Base-by-base conservation (phyloP, 2,113 vertebrate species). In the Dicentrarchus labrax region DNA sequence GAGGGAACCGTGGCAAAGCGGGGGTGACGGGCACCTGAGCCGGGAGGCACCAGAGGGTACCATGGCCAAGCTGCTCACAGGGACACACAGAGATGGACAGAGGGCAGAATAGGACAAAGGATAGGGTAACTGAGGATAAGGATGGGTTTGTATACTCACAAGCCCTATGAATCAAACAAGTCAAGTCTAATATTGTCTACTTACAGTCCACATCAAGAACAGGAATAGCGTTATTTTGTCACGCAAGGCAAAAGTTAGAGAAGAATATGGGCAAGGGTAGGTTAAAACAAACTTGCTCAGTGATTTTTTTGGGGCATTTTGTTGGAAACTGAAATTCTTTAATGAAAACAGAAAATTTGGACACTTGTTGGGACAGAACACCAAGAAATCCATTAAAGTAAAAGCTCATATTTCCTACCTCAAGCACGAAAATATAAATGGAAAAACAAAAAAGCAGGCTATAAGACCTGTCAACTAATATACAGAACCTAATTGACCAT, bases 21-120 rank as follows among this genome's bases (percentile, higher is more conserved):
- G 88, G 95, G 93, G 95, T 95, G 96, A 94, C 91, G 94, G 91
- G 96, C 98, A 99, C 98, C 98, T 99, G 98, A 98, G 97, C 97
- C 96, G 95, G 89, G 89, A 88, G 86, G 93, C 86, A 70, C 79
- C 76, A 86, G 83, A 81, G 87, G 62, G 79, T 84, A 56, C 13
- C 21, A 16, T 4, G 53, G 62, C 60, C 84, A 87, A 66, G 78
- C 91, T 90, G 90, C 86, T 92, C 76, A 72, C 75, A 84, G 79
- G 78, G 82, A 83, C 70, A 41, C 59, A 72, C 43, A 72, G 68
- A 61, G 78, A 78, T 51, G 69, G 68, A 84, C 73, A 70, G 17
- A 84, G 82, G 76, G 71, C 10, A 76, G 72, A 43, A 39, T 9
- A 64, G 76, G 75, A 88, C 71, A 87, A 84, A 85, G 78, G 57